Percentiles rank a stretch among this genome's conserved stretches.
These are phyloP conservation scores for Nyctibius grandis DNA, from an alignment of 2,797 vertebrate species.

Conservation along the genomic window DNA sequence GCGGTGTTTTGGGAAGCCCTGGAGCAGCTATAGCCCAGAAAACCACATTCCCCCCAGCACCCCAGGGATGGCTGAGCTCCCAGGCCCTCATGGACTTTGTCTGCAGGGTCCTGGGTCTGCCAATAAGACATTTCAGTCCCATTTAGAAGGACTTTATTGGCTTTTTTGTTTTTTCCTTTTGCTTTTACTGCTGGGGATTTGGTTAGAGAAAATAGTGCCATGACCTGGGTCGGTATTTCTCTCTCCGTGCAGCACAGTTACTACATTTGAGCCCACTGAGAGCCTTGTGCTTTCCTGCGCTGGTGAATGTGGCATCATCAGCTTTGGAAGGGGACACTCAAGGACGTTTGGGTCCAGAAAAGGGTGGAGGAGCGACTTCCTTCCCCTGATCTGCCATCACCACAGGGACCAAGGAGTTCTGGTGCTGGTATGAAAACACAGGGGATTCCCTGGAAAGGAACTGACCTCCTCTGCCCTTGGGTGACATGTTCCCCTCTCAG, in stretches of 20 bases:
- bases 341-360: not conserved
- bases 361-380: not conserved
- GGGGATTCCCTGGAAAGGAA: not conserved
- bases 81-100: not conserved
- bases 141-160: not conserved
- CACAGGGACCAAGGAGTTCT: not conserved
- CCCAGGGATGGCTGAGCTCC: rapidly evolving
- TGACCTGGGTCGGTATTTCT: not conserved
- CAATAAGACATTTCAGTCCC: not conserved
- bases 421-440: not conserved
- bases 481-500: not conserved
- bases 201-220: not conserved
- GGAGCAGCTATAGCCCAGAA: not conserved
- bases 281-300: not conserved
- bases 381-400: not conserved
- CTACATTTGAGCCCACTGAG: rapidly evolving
- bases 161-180: not conserved
- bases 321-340: not conserved
- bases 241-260: not conserved
- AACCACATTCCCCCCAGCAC: not conserved
- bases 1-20: not conserved
- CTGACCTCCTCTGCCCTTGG: not conserved
- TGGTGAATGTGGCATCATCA: not conserved
- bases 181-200: not conserved
- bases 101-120: not conserved